phyloP scores from a whole-genome alignment of 1,140 invertebrate species.

The Zelostemma sp. region DNA sequence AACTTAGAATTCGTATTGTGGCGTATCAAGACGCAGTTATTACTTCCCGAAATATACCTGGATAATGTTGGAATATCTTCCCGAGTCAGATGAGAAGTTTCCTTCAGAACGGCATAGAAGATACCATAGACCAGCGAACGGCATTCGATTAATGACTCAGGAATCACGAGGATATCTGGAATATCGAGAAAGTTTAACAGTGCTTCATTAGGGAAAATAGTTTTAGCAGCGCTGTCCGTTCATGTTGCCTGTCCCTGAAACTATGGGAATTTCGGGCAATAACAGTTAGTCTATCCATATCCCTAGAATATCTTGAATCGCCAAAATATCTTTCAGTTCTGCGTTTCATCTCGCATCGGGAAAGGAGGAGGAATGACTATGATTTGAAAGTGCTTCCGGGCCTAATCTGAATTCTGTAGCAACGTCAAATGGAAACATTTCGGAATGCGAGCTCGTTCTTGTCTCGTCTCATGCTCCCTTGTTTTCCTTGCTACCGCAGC shows the following conservation, averaged over 20 bases:
- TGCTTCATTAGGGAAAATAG: slow-evolving; percentile 62
- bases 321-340: slow-evolving; percentile 30
- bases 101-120: slow-evolving; percentile 26
- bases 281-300: slow-evolving; percentile 46
- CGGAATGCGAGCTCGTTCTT: slow-evolving; percentile 15
- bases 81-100: slow-evolving; percentile 17
- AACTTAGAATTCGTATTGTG: slow-evolving; percentile 14
- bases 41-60: slow-evolving; percentile 39
- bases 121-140: slow-evolving; percentile 22
- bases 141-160: slow-evolving; percentile 38
- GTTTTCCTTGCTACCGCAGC: slow-evolving; percentile 23
- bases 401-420: not conserved
- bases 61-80: slow-evolving; percentile 61
- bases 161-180: slow-evolving; percentile 43
- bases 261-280: slow-evolving; percentile 43
- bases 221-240: slow-evolving; percentile 43
- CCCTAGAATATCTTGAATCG: slow-evolving; percentile 19
- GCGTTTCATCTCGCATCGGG: slow-evolving; percentile 21
- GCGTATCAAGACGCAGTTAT: slow-evolving; percentile 62
- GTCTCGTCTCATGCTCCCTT: slow-evolving; percentile 12
- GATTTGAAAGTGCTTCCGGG: not conserved
- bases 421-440: not conserved
- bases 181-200: slow-evolving; percentile 65
- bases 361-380: slow-evolving; percentile 1
- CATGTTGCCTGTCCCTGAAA: slow-evolving; percentile 25